Percentiles rank a stretch among this genome's conserved stretches.
Conservation (phyloP, 2,113 vertebrate genomes). For the Syngnathus typhle region DNA sequence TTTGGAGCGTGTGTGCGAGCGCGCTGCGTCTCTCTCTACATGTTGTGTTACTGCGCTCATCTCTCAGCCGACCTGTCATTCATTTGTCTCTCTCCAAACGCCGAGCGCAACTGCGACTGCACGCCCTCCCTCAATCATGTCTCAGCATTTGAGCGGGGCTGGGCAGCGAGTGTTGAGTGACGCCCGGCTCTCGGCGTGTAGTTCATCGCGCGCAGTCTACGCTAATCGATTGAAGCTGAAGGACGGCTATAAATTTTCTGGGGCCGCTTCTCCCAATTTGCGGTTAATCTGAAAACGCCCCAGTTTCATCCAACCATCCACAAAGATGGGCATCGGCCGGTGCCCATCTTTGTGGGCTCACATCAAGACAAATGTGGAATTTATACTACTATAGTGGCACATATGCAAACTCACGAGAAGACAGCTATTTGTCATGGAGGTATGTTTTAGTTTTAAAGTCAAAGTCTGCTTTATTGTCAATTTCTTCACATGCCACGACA, state of each 20-base stretch:
- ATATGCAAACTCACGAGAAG: too few relatives aligned
- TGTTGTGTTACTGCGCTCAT: background rate
- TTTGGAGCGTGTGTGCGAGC: slow-evolving; percentile 35
- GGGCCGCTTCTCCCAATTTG: slow-evolving; percentile 46
- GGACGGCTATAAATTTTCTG: slow-evolving; percentile 56
- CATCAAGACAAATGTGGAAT: too few relatives aligned
- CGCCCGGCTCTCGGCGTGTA: background rate
- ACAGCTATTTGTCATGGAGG: too few relatives aligned
- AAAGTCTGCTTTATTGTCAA: too few relatives aligned
- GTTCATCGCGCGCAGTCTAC: background rate
- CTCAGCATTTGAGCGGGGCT: background rate
- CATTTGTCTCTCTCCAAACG: background rate
- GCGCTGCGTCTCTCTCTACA: background rate
- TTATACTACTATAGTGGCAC: too few relatives aligned
- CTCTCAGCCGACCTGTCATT: background rate
- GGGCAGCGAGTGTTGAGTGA: too few relatives aligned
- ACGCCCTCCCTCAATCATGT: background rate
- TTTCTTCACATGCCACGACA: too few relatives aligned
- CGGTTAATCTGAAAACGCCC: slow-evolving; percentile 51
- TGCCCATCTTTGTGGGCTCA: too few relatives aligned
- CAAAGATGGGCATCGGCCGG: too few relatives aligned
- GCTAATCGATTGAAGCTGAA: slow-evolving; percentile 41
- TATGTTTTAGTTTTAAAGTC: too few relatives aligned
- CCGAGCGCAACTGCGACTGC: background rate
- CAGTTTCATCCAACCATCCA: slow-evolving; percentile 12